Evolutionary conservation across 2,797 vertebrate genomes (phyloP).

Genomic region (Hemitrygon akajei): DNA sequence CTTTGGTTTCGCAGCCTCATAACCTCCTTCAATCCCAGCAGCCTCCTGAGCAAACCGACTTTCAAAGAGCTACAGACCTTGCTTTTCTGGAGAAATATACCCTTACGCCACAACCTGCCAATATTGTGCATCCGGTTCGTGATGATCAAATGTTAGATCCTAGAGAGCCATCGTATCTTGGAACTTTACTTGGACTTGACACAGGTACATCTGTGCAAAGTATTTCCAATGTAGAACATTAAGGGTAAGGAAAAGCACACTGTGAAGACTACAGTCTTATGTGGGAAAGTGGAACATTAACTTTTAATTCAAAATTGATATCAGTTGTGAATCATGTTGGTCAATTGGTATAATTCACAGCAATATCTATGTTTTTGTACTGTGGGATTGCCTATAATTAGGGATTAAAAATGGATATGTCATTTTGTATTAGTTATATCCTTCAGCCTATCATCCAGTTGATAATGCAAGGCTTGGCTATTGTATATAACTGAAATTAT

Average conservation of each 20-base stretch:
- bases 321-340: conserved; percentile 14
- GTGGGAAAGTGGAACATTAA: neutral
- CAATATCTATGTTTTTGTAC: neutral
- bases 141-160: conserved; percentile 86
- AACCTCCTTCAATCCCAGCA: conserved; percentile 52
- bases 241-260: conserved; percentile 55
- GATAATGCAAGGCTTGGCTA: neutral
- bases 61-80: conserved; percentile 74
- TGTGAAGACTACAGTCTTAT: neutral
- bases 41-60: conserved; percentile 60
- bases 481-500: conserved; percentile 24
- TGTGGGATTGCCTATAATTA: neutral
- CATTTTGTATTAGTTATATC: neutral
- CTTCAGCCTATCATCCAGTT: too few species aligned
- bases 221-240: conserved; percentile 65
- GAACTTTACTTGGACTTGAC: conserved; percentile 83
- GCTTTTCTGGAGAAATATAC: conserved; percentile 92
- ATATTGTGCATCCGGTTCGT: conserved; percentile 81
- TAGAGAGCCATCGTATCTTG: conserved; percentile 85
- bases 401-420: conserved; percentile 13
- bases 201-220: conserved; percentile 66
- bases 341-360: neutral
- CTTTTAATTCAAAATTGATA: conserved; percentile 25
- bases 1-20: conserved; percentile 53
- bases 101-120: conserved; percentile 84